Evolutionary conservation across 1,140 invertebrate species (phyloP).

Genomic region (Galleria mellonella): DNA sequence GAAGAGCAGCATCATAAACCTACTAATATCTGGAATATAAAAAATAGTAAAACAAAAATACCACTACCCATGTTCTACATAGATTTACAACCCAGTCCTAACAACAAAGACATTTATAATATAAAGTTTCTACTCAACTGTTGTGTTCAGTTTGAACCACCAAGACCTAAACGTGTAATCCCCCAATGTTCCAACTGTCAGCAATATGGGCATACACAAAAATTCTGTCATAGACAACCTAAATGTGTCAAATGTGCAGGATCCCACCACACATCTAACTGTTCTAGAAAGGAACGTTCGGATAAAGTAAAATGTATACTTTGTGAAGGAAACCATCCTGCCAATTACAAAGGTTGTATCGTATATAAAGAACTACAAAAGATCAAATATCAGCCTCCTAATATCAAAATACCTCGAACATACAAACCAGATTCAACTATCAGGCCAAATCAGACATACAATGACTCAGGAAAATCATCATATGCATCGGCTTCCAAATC

Average conservation of each 20-base stretch:
- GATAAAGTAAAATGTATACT: constrained; percentile 9
- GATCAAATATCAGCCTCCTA: not conserved
- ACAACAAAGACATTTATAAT: constrained; percentile 21
- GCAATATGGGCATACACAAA: constrained; percentile 10
- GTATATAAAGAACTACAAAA: constrained; percentile 11
- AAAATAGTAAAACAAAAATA: constrained; percentile 16
- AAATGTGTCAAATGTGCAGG: constrained; percentile 9
- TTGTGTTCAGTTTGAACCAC: constrained; percentile 7
- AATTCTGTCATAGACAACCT: constrained; percentile 7
- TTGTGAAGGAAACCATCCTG: constrained; percentile 11
- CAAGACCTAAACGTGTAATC: constrained; percentile 1
- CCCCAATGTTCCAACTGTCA: constrained; percentile 6
- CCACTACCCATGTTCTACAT: constrained; percentile 14
- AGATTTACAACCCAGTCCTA: constrained; percentile 12
- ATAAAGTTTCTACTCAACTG: constrained; percentile 16
- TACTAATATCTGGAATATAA: constrained; percentile 20
- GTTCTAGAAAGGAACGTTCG: constrained; percentile 5
- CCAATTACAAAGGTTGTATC: constrained; percentile 12
- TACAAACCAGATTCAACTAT: too few species aligned
- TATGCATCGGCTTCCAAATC: too few species aligned
- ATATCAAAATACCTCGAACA: too few species aligned
- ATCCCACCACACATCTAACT: constrained; percentile 5
- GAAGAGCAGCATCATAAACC: constrained; percentile 5
- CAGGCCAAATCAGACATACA: too few species aligned
- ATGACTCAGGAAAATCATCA: too few species aligned